A percentile compares a stretch with the other conserved stretches of the same genome.
phyloP scores from a whole-genome alignment of 2,797 vertebrate genomes.

The Brachymystax lenok region DNA sequence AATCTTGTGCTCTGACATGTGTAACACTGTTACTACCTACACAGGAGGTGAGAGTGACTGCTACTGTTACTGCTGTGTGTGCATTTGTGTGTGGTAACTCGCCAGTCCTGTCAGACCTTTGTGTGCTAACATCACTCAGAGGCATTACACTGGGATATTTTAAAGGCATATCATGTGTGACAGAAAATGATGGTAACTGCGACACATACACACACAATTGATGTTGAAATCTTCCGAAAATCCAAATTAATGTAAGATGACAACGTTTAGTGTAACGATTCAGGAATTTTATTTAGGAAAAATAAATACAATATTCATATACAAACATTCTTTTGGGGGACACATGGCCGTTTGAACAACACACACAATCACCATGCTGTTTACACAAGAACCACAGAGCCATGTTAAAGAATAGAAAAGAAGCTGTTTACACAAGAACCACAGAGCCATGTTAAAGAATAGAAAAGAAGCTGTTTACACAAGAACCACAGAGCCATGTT shows the following conservation, averaged over 20 bases:
- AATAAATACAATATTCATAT: conserved; percentile 46
- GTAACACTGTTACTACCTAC: background rate
- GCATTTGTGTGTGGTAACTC: conserved; percentile 30
- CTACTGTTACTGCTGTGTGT: too few species aligned
- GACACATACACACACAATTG: too few species aligned
- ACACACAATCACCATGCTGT: too few species aligned
- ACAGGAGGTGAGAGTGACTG: too few species aligned
- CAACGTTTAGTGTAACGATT: background rate
- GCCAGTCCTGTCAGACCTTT: conserved; percentile 53
- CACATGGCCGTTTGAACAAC: too few species aligned
- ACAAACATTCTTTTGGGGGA: background rate
- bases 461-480: too few species aligned
- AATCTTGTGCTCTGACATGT: background rate
- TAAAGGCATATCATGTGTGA: background rate
- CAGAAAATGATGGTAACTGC: too few species aligned
- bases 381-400: too few species aligned
- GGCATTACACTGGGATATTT: background rate
- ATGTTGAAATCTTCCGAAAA: background rate
- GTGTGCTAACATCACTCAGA: background rate
- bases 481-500: too few species aligned
- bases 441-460: too few species aligned
- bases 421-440: too few species aligned
- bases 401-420: too few species aligned
- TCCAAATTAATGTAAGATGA: background rate
- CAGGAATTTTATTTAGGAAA: conserved; percentile 52